These are phyloP conservation scores for Podarcis muralis DNA, from an alignment of 2,113 vertebrate species.

Conservation along the genomic window DNA sequence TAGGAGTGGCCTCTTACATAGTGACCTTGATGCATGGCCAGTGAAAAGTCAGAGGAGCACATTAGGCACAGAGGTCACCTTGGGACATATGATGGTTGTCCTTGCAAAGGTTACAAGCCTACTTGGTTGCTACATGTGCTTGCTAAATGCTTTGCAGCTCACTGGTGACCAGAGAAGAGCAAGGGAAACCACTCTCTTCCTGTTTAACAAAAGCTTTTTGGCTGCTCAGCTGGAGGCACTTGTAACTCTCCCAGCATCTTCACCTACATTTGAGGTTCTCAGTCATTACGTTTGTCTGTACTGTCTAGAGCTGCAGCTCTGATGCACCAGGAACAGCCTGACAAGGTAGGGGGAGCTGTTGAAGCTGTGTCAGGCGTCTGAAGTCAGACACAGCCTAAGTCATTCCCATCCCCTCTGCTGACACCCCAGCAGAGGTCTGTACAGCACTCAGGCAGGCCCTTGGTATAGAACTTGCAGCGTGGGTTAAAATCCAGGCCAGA, in stretches of 20 bases:
- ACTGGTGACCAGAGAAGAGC: background rate
- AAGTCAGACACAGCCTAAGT: background rate
- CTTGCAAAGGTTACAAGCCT: background rate
- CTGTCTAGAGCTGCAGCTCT: too few relatives aligned
- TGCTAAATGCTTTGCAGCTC: background rate
- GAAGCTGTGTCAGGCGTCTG: background rate
- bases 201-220: background rate
- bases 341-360: too few relatives aligned
- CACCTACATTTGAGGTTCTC: too few relatives aligned
- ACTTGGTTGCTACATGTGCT: background rate
- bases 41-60: too few relatives aligned
- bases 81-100: background rate
- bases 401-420: too few relatives aligned
- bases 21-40: background rate
- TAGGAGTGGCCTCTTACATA: background rate
- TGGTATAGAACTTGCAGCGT: background rate
- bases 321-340: background rate
- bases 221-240: background rate
- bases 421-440: background rate
- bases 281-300: background rate
- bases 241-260: background rate
- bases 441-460: background rate
- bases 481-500: background rate
- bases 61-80: background rate
- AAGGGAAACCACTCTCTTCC: background rate